Conservation (phyloP, 1,140 invertebrate species). For the Drosophila obscura region DNA sequence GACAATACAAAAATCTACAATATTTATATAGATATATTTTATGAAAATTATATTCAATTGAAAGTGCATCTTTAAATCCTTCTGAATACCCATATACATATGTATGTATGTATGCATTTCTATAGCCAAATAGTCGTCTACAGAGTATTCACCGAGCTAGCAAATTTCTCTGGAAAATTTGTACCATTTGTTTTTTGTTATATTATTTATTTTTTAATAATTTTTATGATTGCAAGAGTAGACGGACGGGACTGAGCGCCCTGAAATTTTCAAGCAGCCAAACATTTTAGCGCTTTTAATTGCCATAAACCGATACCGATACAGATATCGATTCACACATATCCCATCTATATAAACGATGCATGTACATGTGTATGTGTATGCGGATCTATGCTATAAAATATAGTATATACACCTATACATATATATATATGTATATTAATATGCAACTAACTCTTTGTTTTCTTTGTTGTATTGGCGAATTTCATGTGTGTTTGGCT, state of each 20-base stretch:
- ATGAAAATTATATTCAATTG: too few relatives aligned
- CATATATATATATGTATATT: conserved; percentile 4
- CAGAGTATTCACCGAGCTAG: too few relatives aligned
- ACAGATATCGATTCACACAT: not conserved
- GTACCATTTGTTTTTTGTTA: not conserved
- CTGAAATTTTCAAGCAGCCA: conserved; percentile 71
- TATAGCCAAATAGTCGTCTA: too few relatives aligned
- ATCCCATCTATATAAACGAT: too few relatives aligned
- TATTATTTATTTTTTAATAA: conserved; percentile 16
- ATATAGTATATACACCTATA: conserved; percentile 8
- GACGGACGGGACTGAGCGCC: conserved; percentile 23
- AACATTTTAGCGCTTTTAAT: conserved; percentile 80
- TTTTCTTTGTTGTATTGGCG: not conserved
- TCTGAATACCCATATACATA: too few relatives aligned
- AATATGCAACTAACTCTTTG: conserved; percentile 17
- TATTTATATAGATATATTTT: too few relatives aligned
- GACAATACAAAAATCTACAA: too few relatives aligned
- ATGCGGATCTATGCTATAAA: conserved; percentile 20
- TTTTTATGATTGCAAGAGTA: conserved; percentile 57
- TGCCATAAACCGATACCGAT: conserved; percentile 48
- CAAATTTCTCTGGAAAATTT: too few relatives aligned
- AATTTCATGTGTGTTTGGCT: conserved; percentile 29
- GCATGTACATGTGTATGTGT: conserved; percentile 2
- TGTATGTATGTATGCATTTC: too few relatives aligned
- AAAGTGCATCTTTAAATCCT: too few relatives aligned